phyloP scores from a whole-genome alignment of 2,888 invertebrate genomes.

The Baronia brevicornis region DNA sequence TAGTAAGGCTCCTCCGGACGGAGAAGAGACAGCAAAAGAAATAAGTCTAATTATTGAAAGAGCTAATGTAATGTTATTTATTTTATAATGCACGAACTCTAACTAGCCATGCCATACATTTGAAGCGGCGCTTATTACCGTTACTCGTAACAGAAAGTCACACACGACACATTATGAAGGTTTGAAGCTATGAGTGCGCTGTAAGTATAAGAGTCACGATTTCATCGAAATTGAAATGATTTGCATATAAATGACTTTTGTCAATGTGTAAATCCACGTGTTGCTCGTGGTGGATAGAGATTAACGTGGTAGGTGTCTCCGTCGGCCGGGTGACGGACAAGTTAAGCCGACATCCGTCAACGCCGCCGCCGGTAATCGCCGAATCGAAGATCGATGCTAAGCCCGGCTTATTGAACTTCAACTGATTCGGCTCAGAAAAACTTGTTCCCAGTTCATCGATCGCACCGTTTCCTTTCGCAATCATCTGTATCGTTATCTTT shows the following conservation, averaged over 20 bases:
- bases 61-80: no score
- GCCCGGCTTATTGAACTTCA: constrained; percentile 68
- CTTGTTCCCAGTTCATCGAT: constrained; percentile 46
- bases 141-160: constrained; percentile 2
- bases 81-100: no score
- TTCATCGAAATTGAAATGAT: constrained; percentile 67
- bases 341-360: constrained; percentile 74
- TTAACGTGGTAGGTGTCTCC: constrained; percentile 67
- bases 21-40: no score
- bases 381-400: constrained; percentile 71
- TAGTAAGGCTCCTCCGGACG: no score
- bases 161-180: constrained; percentile 30
- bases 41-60: no score
- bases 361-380: constrained; percentile 63
- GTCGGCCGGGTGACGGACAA: constrained; percentile 63
- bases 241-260: constrained; percentile 74
- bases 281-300: constrained; percentile 68
- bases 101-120: no score
- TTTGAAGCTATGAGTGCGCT: constrained; percentile 41
- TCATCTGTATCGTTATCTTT: constrained; percentile 49
- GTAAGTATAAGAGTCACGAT: constrained; percentile 64
- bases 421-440: constrained; percentile 48
- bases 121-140: neutral
- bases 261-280: constrained; percentile 70
- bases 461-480: constrained; percentile 31